These are phyloP conservation scores for Ariolimax columbianus DNA, from an alignment of 2,888 invertebrate genomes.

Conservation along the genomic window DNA sequence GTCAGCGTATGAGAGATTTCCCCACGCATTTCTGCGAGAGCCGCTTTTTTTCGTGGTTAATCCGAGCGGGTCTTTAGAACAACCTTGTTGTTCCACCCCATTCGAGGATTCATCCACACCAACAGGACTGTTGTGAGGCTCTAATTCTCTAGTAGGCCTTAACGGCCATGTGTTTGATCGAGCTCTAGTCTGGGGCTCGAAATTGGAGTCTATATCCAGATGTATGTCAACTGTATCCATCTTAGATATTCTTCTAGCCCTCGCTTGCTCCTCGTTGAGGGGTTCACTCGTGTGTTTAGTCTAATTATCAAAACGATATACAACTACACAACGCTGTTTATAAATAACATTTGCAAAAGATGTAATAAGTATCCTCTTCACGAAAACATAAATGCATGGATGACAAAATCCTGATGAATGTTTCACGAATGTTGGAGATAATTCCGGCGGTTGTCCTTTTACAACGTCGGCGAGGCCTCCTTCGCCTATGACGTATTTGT, in stretches of 20 bases:
- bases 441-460: not conserved
- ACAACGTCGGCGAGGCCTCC: constrained; percentile 38
- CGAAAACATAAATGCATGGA: not conserved
- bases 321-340: not conserved
- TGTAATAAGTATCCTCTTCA: not conserved
- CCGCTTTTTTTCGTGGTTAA: constrained; percentile 90
- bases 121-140: constrained; percentile 66
- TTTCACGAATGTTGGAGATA: not conserved
- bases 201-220: constrained; percentile 82
- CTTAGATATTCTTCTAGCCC: constrained; percentile 54
- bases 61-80: constrained; percentile 65
- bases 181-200: constrained; percentile 94
- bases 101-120: constrained; percentile 69
- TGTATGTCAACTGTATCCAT: constrained; percentile 83
- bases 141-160: constrained; percentile 79
- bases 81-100: constrained; percentile 54
- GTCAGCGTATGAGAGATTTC: constrained; percentile 90
- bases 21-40: constrained; percentile 80
- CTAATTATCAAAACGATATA: not conserved
- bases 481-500: constrained; percentile 71
- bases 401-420: not conserved
- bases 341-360: not conserved
- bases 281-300: no score
- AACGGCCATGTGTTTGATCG: constrained; percentile 99
- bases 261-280: constrained; percentile 28